These are phyloP conservation scores for Synanthedon formicaeformis DNA, from an alignment of 2,888 invertebrate genomes.

Conservation along the genomic window DNA sequence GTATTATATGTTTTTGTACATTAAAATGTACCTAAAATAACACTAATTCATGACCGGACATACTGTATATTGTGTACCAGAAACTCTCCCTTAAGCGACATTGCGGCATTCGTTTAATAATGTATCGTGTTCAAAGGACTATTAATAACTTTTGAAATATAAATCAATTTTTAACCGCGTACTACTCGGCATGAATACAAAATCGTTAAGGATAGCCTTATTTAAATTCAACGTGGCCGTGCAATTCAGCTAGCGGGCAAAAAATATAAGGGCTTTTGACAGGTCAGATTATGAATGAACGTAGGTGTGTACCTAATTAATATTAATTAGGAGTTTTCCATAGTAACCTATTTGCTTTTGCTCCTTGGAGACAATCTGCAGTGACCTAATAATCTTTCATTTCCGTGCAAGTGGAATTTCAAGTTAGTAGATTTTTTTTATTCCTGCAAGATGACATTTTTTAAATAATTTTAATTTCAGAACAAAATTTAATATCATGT, in stretches of 20 bases:
- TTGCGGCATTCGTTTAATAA: conserved; percentile 7
- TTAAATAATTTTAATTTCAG: too few species aligned
- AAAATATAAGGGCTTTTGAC: conserved; percentile 25
- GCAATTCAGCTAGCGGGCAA: conserved; percentile 28
- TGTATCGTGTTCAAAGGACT: conserved; percentile 27
- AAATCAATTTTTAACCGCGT: conserved; percentile 41
- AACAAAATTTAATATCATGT: too few species aligned
- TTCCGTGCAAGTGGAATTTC: too few species aligned
- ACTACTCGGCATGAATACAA: conserved; percentile 35
- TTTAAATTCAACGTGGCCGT: conserved; percentile 38
- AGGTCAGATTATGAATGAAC: conserved; percentile 6
- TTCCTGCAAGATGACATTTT: too few species aligned
- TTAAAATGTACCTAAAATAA: too few species aligned
- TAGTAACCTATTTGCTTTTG: too few species aligned
- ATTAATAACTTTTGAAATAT: conserved; percentile 21
- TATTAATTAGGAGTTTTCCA: neutral
- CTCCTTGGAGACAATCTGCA: too few species aligned
- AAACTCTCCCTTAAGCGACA: too few species aligned
- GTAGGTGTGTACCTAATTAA: neutral
- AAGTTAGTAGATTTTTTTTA: too few species aligned
- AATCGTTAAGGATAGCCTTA: conserved; percentile 34
- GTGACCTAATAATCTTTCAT: too few species aligned
- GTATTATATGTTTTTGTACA: too few species aligned
- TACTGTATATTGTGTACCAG: neutral
- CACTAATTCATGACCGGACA: too few species aligned